Percentiles rank a stretch among this genome's conserved stretches.
Conservation (phyloP, 2,797 vertebrate genomes). For the Eulemur coronatus region DNA sequence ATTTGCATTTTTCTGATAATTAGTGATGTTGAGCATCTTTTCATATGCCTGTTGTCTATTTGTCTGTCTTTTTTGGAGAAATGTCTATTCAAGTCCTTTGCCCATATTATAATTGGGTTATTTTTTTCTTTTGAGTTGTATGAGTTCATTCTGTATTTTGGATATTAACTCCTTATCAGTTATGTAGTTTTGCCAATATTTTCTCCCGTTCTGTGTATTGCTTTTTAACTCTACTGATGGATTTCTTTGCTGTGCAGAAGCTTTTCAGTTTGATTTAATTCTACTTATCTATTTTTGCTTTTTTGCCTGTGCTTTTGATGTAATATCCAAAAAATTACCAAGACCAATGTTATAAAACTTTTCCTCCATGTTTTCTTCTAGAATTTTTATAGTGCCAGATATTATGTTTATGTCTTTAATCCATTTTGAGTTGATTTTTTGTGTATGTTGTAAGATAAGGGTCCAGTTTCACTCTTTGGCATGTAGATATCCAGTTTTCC, state of each 20-base stretch:
- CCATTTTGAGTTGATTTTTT: neutral
- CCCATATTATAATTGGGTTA: neutral
- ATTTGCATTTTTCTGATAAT: neutral
- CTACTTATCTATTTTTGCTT: neutral
- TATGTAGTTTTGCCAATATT: neutral
- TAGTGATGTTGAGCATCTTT: neutral
- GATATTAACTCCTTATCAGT: neutral
- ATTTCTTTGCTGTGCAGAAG: neutral
- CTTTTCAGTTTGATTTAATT: neutral
- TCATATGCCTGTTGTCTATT: neutral
- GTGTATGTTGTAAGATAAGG: neutral
- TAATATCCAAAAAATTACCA: neutral
- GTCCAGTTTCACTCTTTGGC: neutral
- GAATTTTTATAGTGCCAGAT: neutral
- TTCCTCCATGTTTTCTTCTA: neutral
- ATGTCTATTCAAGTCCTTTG: neutral
- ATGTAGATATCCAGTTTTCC: neutral
- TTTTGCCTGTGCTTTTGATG: neutral
- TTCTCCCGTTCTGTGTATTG: neutral
- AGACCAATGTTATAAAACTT: neutral
- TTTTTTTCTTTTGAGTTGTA: neutral
- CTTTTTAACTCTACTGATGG: neutral
- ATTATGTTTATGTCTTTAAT: neutral
- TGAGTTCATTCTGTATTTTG: neutral
- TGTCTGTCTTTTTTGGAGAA: neutral